phyloP scores from a whole-genome alignment of 2,797 vertebrate species.

The Sebastes steindachneri region DNA sequence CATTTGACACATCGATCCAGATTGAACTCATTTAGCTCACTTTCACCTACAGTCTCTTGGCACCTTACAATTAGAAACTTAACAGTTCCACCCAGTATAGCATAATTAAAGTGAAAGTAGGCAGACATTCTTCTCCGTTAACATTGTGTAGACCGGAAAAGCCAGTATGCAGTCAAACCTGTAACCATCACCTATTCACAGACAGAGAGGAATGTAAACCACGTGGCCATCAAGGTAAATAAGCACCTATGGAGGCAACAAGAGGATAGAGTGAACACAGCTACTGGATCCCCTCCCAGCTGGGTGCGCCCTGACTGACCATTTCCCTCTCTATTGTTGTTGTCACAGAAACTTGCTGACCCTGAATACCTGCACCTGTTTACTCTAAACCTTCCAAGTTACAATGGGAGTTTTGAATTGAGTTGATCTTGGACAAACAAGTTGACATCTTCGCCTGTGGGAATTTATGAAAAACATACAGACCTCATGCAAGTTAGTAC shows the following conservation, averaged over 20 bases:
- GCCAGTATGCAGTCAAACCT: constrained; percentile 44
- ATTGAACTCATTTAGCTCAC: background rate
- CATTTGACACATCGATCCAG: background rate
- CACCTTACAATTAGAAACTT: background rate
- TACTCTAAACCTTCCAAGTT: background rate
- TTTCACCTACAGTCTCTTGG: background rate
- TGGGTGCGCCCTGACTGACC: background rate
- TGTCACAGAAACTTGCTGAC: background rate
- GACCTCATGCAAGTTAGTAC: background rate
- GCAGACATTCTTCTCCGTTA: background rate
- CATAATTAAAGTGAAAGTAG: too few species aligned
- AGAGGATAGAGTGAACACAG: constrained; percentile 2
- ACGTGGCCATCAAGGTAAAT: background rate
- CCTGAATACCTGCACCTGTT: background rate
- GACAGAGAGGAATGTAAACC: constrained; percentile 1
- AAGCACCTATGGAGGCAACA: background rate
- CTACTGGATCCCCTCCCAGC: background rate
- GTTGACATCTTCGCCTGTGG: background rate
- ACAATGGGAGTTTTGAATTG: background rate
- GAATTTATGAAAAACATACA: background rate
- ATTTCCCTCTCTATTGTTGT: background rate
- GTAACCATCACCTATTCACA: background rate
- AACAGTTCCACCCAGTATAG: background rate
- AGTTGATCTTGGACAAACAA: background rate
- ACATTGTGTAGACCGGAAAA: background rate